A percentile compares a stretch with the other conserved stretches of the same genome.
These are phyloP conservation scores for Andrena bicolor DNA, from an alignment of 2,888 invertebrate species.

Conservation along the genomic window DNA sequence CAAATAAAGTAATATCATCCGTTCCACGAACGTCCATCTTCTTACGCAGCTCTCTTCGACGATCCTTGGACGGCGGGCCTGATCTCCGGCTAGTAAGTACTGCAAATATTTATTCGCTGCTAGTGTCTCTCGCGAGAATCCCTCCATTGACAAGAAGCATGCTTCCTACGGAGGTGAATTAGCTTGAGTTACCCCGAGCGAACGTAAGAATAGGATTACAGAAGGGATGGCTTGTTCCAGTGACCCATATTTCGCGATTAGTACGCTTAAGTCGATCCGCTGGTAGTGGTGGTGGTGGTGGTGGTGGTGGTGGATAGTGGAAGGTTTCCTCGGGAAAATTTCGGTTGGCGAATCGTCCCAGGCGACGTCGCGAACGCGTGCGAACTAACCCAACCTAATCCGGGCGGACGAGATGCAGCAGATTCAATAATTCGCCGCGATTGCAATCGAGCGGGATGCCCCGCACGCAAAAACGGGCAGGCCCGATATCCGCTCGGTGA, in stretches of 20 bases:
- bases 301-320: no score
- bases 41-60: conserved; percentile 40
- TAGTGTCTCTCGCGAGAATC: neutral
- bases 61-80: neutral
- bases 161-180: neutral
- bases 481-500: conserved; percentile 79
- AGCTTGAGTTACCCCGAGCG: no score
- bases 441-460: conserved; percentile 80
- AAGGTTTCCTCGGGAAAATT: conserved; percentile 24
- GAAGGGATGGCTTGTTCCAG: neutral
- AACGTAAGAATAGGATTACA: no score
- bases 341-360: conserved; percentile 22
- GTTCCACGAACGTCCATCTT: conserved; percentile 75
- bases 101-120: neutral
- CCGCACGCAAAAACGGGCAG: conserved; percentile 80
- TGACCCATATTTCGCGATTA: neutral
- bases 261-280: neutral
- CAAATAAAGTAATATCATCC: conserved; percentile 83
- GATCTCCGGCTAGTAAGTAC: conserved; percentile 43
- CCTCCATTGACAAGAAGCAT: neutral
- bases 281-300: neutral
- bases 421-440: conserved; percentile 83
- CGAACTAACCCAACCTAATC: conserved; percentile 72
- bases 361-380: conserved; percentile 68
- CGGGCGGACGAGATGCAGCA: conserved; percentile 77